A percentile compares a stretch with the other conserved stretches of the same genome.
phyloP scores from a whole-genome alignment of 2,888 invertebrate genomes.

The Spodoptera picta region DNA sequence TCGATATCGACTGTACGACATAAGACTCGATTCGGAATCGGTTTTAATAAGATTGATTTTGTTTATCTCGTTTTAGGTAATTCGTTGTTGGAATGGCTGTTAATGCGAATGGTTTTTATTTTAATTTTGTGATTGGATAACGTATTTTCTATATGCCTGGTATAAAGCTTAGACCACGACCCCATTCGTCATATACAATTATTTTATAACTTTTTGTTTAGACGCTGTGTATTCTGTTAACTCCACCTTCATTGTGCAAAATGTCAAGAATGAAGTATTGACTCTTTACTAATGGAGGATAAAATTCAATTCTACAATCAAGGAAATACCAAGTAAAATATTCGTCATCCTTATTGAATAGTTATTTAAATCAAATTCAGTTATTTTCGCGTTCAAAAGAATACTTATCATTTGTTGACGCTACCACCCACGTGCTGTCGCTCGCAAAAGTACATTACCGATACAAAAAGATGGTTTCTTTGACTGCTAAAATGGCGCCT shows the following conservation, averaged over 20 bases:
- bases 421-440: constrained; percentile 69
- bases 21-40: constrained; percentile 21
- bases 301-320: constrained; percentile 29
- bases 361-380: constrained; percentile 62
- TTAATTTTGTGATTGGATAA: no score
- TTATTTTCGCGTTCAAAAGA: constrained; percentile 62
- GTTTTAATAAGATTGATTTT: constrained; percentile 1
- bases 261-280: no score
- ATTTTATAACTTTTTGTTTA: no score
- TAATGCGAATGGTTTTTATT: no score
- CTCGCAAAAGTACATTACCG: constrained; percentile 65
- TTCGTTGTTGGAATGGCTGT: not conserved
- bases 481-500: constrained; percentile 61
- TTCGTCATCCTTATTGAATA: constrained; percentile 24
- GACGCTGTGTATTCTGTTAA: no score
- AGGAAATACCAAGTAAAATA: constrained; percentile 14
- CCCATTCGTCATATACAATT: no score
- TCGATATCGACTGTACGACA: constrained; percentile 35
- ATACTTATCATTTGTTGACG: constrained; percentile 60
- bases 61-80: no score
- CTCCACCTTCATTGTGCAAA: no score
- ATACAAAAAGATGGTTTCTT: constrained; percentile 61
- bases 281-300: not conserved
- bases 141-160: no score
- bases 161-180: no score